Evolutionary conservation across 1,140 invertebrate species (phyloP), one percentile per base, ranked within the genome.

Genomic region (Pissodes strobi): DNA sequence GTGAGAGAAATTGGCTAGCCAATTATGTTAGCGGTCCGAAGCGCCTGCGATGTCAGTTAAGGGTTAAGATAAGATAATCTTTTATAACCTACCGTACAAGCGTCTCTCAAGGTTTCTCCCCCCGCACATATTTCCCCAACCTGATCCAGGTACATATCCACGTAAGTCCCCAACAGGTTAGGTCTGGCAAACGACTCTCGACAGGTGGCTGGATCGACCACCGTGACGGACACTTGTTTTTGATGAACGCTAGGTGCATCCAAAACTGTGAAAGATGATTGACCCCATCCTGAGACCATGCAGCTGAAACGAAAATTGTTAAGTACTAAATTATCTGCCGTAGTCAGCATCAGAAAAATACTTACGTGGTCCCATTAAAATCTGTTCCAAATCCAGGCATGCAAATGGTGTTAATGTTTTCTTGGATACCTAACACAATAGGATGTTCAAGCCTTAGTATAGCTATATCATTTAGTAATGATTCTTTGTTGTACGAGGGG

Each of bases 381-480:
- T 68, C 43, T 51, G 68, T 23, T 57, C 55, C 56, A 18, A 71
- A 53, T 9, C 74, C 66, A 5, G 86, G 82, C 13, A 87, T 58
- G 64, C 87, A 88, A 2, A 79, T 82, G 0, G 85, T 81, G 15
- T 83, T 82, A 27, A 88, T 83, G 67, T 85, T 83, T 0, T 81
- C 81, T 72, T 75, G 80, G 15, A 63, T 72, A 2, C 72, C 66
- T 12, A 75, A 46, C 1, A 76, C 66, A 1, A 87, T 78, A 10
- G 82, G 80, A 8, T 82, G 74, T 1, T 79, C 71, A 0, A 88
- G 67, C 25, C 78, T 79, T 12, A 91, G 66, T 0, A 91, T 67
- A n/a, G 88, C 88, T 10, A 90, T 73, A 64, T 90, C 87, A 68
- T 88, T 86, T 3, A 82, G 77, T 1, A 86, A 72, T 55, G 82